phyloP scores from a whole-genome alignment of 2,888 invertebrate species.

The Escarpia spicata region DNA sequence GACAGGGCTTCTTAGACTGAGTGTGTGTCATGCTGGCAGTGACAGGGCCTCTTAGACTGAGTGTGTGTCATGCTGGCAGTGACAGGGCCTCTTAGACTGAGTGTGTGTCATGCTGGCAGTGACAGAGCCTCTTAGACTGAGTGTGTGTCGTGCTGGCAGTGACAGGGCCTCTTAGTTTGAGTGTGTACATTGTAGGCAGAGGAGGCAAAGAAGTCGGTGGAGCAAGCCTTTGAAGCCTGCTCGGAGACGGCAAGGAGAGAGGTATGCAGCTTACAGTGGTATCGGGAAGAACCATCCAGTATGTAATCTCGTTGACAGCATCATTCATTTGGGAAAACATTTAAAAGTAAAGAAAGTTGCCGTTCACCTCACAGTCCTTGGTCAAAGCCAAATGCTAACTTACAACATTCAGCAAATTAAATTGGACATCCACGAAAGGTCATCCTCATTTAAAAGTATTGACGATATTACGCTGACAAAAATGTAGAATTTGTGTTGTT shows the following conservation, averaged over 20 bases:
- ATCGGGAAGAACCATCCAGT: neutral
- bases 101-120: constrained; percentile 6
- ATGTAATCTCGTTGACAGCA: too few species aligned
- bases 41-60: too few species aligned
- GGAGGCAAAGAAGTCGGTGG: constrained; percentile 61
- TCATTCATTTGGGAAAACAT: too few species aligned
- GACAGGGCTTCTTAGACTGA: too few species aligned
- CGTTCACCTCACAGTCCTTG: too few species aligned
- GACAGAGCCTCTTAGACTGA: neutral
- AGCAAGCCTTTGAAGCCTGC: constrained; percentile 66
- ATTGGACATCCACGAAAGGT: neutral
- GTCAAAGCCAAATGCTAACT: too few species aligned
- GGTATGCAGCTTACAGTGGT: constrained; percentile 48
- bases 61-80: too few species aligned
- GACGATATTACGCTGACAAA: neutral
- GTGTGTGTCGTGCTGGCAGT: neutral
- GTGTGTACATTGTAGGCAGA: constrained; percentile 58
- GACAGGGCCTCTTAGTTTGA: neutral
- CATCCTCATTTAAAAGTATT: neutral
- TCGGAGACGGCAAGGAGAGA: constrained; percentile 65
- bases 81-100: neutral
- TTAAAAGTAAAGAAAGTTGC: too few species aligned
- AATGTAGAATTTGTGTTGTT: neutral
- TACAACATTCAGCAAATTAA: neutral
- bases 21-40: too few species aligned